Conservation (phyloP, 2,113 vertebrate genomes). For the Hoplias malabaricus region DNA sequence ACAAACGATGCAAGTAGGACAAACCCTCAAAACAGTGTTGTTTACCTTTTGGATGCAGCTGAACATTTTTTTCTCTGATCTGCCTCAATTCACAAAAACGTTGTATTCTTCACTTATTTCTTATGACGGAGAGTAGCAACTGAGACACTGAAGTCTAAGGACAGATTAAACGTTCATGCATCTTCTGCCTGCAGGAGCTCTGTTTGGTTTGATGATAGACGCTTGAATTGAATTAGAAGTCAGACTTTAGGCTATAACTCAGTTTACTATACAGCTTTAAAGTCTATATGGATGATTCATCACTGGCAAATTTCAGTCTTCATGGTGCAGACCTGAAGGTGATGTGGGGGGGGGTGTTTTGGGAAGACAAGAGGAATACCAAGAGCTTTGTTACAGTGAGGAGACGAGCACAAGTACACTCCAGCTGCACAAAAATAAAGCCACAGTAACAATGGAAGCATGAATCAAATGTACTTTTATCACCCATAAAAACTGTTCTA, state of each 20-base stretch:
- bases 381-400: not conserved
- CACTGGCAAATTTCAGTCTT: conserved; percentile 5
- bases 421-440: not conserved
- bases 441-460: not conserved
- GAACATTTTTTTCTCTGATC: conserved; percentile 20
- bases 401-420: not conserved
- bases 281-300: not conserved
- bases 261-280: not conserved
- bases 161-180: not conserved
- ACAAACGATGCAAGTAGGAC: not conserved
- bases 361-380: not conserved
- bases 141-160: not conserved
- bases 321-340: not conserved
- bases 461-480: not conserved
- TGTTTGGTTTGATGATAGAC: conserved; percentile 1
- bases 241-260: not conserved
- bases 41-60: not conserved
- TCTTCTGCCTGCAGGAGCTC: not conserved
- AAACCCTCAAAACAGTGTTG: not conserved
- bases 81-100: not conserved
- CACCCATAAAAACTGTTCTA: no score
- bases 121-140: not conserved
- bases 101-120: not conserved
- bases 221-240: conserved; percentile 4
- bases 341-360: not conserved